These are phyloP conservation scores for Diadophis punctatus DNA, from an alignment of 2,113 vertebrate genomes.

Conservation along the genomic window DNA sequence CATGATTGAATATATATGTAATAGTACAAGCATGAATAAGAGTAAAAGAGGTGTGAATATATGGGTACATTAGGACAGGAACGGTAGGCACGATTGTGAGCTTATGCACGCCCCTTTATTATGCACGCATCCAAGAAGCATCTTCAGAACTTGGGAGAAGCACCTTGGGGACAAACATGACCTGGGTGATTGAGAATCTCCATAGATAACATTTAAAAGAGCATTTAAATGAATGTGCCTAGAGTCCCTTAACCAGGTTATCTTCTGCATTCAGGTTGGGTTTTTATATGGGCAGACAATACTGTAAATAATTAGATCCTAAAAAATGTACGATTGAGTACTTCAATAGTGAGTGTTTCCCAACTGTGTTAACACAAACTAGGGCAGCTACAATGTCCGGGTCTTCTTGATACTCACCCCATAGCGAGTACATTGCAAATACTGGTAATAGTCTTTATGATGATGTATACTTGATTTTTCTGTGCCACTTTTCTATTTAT, in stretches of 20 bases:
- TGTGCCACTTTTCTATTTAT: neutral
- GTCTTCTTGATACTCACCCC: neutral
- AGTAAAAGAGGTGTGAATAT: no score
- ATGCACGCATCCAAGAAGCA: neutral
- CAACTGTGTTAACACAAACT: no score
- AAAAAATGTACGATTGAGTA: neutral
- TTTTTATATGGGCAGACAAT: neutral
- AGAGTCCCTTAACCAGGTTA: neutral
- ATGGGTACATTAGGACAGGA: no score
- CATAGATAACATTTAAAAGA: neutral
- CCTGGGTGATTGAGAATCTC: neutral
- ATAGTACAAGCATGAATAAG: no score
- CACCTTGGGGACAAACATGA: no score
- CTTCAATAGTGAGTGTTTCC: neutral
- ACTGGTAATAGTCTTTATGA: neutral
- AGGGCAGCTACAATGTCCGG: no score
- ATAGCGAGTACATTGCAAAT: neutral
- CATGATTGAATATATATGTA: no score
- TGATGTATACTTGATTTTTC: neutral
- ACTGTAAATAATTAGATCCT: neutral
- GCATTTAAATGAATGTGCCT: neutral
- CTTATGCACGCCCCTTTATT: no score
- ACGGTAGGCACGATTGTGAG: no score
- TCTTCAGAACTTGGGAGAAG: no score
- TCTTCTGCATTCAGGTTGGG: neutral